These are phyloP conservation scores for Empis livida DNA, from an alignment of 2,888 invertebrate genomes.

Conservation along the genomic window DNA sequence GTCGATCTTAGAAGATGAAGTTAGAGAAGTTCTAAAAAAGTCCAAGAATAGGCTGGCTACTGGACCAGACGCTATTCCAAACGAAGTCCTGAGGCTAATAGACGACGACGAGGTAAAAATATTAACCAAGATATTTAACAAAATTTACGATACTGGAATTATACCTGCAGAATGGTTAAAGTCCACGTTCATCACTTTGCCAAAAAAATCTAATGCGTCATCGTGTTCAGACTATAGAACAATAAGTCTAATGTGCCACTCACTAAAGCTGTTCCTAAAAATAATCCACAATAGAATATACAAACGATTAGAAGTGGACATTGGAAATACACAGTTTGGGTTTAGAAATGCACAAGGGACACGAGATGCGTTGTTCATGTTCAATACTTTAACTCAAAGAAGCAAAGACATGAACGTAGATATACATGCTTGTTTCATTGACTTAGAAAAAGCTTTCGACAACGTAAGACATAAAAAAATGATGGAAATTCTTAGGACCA, in stretches of 20 bases:
- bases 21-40: neutral
- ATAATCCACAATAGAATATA: neutral
- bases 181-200: neutral
- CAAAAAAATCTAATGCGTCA: neutral
- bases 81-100: neutral
- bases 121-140: neutral
- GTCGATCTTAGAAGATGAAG: neutral
- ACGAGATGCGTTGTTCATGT: neutral
- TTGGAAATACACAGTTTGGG: neutral
- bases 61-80: neutral
- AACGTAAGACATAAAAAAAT: neutral
- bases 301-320: neutral
- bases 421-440: neutral
- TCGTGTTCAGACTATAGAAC: neutral
- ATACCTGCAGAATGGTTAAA: neutral
- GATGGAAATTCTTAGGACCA: neutral
- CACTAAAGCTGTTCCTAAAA: neutral
- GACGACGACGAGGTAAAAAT: neutral
- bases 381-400: neutral
- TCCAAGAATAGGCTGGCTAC: neutral
- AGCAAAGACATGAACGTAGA: neutral
- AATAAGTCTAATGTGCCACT: neutral
- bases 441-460: neutral
- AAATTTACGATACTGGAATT: neutral
- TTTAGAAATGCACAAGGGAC: neutral